Evolutionary conservation across 2,797 vertebrate species (phyloP), one percentile per base, ranked within the genome.

Genomic region (Helicolenus hilgendorfi): DNA sequence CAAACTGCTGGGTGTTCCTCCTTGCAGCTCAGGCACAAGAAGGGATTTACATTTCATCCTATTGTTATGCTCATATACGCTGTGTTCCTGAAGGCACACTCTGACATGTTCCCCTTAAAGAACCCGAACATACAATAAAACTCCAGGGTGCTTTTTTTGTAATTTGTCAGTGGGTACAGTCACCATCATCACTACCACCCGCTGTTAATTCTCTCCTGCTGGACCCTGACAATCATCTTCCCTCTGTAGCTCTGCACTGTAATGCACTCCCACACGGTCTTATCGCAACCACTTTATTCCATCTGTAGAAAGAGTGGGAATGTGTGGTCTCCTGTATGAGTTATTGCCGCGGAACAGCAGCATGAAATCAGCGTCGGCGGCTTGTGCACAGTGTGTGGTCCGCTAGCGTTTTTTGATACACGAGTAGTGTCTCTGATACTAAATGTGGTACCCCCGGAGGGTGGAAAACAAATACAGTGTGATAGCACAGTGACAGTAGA

Each of bases 301-400:
- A 92, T 93, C 81, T 86, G 91, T 71, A 68, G 87, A 90, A 89
- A 55, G 90, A 92, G 93, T 94, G 94, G 91, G 92, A 86, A 90
- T 92, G 91, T 92, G 85, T 93, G 87, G 92, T 92, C 92, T 93
- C 90, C 89, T 86, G 80, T 83, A 86, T 91, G 94, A 95, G 92
- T 92, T 94, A 94, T 84, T 92, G 93, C 91, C 81, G 60, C 41
- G 49, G 92, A 94, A 92, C 94, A 94, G 91, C 92, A 93, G 94
- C 92, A 92, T 94, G 94, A 95, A 93, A 95, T 93, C 81, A 81
- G 93, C 89, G 92, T 95, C 14, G 94, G 95, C 79, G 92, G 94
- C 84, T 93, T 77, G 84, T 74, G 84, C 90, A 18, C 94, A 91
- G 93, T 92, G 92, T 94, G 95, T 76, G 94, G 92, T 95, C 93